Evolutionary conservation across 2,797 vertebrate genomes (phyloP).

Genomic region (Urophycis tenuis): DNA sequence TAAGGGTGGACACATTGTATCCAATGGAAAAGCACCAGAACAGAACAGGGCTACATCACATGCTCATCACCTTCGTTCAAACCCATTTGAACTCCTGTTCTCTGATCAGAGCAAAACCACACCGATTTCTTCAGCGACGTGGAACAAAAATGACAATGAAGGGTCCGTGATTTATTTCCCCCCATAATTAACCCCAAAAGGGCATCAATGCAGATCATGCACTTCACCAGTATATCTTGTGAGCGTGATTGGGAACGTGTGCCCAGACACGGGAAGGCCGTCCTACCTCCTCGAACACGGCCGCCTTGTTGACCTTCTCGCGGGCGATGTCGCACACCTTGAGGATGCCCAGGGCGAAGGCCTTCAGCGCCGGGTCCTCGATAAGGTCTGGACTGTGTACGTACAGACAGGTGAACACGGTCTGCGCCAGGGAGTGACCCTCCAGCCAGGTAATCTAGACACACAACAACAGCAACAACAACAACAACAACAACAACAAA

Average conservation of each 20-base stretch:
- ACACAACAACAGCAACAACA: conserved; percentile 12
- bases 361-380: conserved; percentile 95
- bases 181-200: neutral
- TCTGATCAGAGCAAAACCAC: neutral
- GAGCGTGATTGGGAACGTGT: neutral
- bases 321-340: conserved; percentile 98
- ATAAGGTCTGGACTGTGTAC: conserved; percentile 97
- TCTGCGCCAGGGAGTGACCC: conserved; percentile 96
- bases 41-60: neutral
- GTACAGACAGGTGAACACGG: conserved; percentile 96
- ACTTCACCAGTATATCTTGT: neutral
- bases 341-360: conserved; percentile 92
- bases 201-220: neutral
- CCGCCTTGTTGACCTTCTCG: conserved; percentile 98
- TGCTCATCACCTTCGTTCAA: neutral
- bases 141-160: neutral
- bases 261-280: neutral
- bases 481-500: no score
- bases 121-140: neutral
- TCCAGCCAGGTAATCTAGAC: conserved; percentile 96
- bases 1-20: conserved; percentile 43
- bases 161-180: neutral
- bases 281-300: conserved; percentile 95
- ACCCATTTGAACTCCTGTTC: neutral
- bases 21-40: neutral